Percentiles rank a stretch among this genome's conserved stretches.
Evolutionary conservation across 92 coral and sea anemone genomes (phyloP).

Genomic region (Bergia puertoricense): DNA sequence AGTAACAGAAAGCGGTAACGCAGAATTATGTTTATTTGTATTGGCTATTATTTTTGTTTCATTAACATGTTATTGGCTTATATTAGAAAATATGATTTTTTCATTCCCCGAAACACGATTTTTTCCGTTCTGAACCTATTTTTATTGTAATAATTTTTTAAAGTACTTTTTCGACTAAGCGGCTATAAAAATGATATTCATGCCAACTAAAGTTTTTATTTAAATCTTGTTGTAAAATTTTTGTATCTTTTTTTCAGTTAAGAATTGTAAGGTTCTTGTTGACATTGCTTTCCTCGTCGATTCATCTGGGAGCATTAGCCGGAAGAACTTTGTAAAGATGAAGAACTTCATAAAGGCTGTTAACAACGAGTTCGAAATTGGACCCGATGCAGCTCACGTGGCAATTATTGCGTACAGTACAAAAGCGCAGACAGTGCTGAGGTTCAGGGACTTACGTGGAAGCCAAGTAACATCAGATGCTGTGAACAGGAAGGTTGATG

Average conservation of each 20-base stretch:
- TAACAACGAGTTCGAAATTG: slow-evolving; percentile 4
- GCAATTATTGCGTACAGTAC: slow-evolving; percentile 32
- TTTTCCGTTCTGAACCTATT: too few species aligned
- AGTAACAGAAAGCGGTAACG: too few species aligned
- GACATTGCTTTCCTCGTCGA: slow-evolving; percentile 27
- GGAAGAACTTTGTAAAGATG: slow-evolving; percentile 32
- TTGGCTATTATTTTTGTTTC: too few species aligned
- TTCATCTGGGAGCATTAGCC: slow-evolving; percentile 39
- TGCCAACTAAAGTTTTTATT: too few species aligned
- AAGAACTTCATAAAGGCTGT: slow-evolving; percentile 22
- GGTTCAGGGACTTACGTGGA: slow-evolving; percentile 33
- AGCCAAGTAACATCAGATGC: slow-evolving; percentile 13
- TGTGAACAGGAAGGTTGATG: slow-evolving; percentile 17
- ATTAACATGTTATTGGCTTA: too few species aligned
- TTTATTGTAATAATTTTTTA: too few species aligned
- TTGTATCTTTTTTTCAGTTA: slow-evolving; percentile 13
- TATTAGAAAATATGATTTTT: too few species aligned
- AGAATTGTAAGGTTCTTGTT: slow-evolving; percentile 12
- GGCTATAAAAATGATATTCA: too few species aligned
- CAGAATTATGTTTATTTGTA: too few species aligned
- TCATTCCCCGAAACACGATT: too few species aligned
- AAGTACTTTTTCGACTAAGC: too few species aligned
- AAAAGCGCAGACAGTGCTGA: slow-evolving; percentile 24
- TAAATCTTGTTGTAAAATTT: too few species aligned
- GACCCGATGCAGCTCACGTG: slow-evolving; percentile 21